These are phyloP conservation scores for Hylaeus volcanicus DNA, from an alignment of 1,140 invertebrate species.

Conservation along the genomic window DNA sequence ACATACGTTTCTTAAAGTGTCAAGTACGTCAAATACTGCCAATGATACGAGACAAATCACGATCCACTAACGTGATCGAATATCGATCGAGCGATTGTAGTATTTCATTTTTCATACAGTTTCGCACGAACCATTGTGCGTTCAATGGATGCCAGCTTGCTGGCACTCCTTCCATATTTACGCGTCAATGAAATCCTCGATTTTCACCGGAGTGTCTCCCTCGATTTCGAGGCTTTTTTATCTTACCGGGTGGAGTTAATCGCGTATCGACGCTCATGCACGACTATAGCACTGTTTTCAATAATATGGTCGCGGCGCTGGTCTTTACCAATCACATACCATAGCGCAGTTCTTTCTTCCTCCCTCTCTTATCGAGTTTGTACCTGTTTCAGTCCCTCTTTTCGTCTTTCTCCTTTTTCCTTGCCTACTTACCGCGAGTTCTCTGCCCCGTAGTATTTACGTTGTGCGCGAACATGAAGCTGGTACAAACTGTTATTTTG, in stretches of 20 bases:
- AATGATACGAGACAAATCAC: background rate
- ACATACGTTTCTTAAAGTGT: background rate
- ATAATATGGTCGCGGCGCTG: background rate
- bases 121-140: background rate
- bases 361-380: constrained; percentile 10
- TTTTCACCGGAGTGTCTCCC: background rate
- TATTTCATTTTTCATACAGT: background rate
- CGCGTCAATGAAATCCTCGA: background rate
- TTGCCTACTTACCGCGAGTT: constrained; percentile 26
- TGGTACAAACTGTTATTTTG: constrained; percentile 37
- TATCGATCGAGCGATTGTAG: background rate
- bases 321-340: constrained; percentile 3
- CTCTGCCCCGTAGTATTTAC: constrained; percentile 50
- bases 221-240: background rate
- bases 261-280: background rate
- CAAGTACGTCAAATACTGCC: constrained; percentile 1
- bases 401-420: constrained; percentile 30
- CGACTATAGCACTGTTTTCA: background rate
- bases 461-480: constrained; percentile 40
- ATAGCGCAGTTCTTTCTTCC: constrained; percentile 10
- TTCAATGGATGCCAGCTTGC: background rate
- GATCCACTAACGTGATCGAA: background rate
- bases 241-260: background rate
- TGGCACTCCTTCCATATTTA: background rate
- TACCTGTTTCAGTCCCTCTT: constrained; percentile 26